These are phyloP conservation scores for Epinotia demarniana DNA, from an alignment of 2,888 invertebrate species.

Conservation along the genomic window DNA sequence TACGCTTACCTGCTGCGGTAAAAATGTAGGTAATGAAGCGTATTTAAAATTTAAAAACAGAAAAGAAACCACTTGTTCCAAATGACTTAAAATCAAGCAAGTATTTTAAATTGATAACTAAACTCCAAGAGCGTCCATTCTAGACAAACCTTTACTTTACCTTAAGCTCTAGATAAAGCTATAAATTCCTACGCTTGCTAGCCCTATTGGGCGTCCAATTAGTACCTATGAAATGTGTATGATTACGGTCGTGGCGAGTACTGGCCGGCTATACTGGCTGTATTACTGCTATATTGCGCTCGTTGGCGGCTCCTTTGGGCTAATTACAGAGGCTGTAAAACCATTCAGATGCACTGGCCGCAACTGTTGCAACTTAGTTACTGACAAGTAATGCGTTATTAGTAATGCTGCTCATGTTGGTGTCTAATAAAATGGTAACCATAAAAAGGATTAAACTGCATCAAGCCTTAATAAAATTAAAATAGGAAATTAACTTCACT, in stretches of 20 bases:
- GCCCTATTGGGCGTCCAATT: conserved; percentile 45
- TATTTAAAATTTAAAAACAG: too few species aligned
- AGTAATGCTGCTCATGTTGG: conserved; percentile 1
- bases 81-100: background rate
- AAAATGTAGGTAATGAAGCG: background rate
- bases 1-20: background rate
- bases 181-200: conserved; percentile 43
- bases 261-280: conserved; percentile 16
- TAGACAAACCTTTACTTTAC: conserved; percentile 29
- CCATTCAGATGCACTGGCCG: conserved; percentile 52
- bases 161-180: conserved; percentile 45
- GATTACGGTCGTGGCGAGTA: conserved; percentile 37
- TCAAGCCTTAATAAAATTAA: background rate
- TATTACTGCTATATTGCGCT: conserved; percentile 50
- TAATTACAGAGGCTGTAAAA: conserved; percentile 71
- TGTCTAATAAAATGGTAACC: conserved; percentile 17
- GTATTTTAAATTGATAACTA: conserved; percentile 12
- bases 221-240: conserved; percentile 45
- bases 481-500: background rate
- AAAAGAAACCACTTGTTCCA: background rate
- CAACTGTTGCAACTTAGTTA: conserved; percentile 69
- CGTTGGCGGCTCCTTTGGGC: conserved; percentile 70
- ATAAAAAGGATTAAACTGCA: background rate
- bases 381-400: conserved; percentile 18
- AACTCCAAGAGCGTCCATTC: conserved; percentile 3